Conservation (phyloP, 2,113 vertebrate genomes). For the Chroicocephalus ridibundus region DNA sequence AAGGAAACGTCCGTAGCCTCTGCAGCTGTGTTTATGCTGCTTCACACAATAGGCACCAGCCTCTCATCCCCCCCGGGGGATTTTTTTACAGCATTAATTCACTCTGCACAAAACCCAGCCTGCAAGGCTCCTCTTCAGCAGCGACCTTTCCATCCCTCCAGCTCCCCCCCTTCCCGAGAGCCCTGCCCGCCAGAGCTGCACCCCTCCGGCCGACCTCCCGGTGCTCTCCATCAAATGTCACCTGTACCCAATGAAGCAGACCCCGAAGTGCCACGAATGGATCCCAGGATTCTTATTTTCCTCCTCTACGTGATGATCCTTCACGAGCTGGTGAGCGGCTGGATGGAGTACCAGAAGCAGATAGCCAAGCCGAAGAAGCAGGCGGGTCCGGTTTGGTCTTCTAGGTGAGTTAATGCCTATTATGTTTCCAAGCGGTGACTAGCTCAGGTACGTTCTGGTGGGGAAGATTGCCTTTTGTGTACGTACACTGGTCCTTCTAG, state of each 20-base stretch:
- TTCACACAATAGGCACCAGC: background rate
- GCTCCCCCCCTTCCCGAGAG: background rate
- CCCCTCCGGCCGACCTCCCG: background rate
- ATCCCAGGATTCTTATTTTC: constrained; percentile 88
- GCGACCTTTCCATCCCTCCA: background rate
- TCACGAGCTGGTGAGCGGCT: constrained; percentile 88
- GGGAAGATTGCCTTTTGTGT: background rate
- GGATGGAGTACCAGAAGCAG: constrained; percentile 85
- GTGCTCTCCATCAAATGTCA: constrained; percentile 1
- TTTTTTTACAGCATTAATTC: background rate
- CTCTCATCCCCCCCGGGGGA: background rate
- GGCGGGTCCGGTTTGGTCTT: constrained; percentile 71
- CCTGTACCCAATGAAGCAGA: constrained; percentile 47
- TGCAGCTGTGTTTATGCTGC: background rate
- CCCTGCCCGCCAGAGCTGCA: background rate
- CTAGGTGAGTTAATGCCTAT: constrained; percentile 69
- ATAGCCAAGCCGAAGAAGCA: constrained; percentile 79
- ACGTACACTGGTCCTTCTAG: accelerated
- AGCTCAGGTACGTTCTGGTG: background rate
- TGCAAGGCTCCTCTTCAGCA: background rate
- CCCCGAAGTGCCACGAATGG: constrained; percentile 76
- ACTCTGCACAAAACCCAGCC: background rate
- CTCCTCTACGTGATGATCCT: constrained; percentile 87
- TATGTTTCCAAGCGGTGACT: background rate
- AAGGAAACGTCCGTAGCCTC: background rate